Conservation (phyloP, 2,888 invertebrate species). For the Heliconius ismenius region DNA sequence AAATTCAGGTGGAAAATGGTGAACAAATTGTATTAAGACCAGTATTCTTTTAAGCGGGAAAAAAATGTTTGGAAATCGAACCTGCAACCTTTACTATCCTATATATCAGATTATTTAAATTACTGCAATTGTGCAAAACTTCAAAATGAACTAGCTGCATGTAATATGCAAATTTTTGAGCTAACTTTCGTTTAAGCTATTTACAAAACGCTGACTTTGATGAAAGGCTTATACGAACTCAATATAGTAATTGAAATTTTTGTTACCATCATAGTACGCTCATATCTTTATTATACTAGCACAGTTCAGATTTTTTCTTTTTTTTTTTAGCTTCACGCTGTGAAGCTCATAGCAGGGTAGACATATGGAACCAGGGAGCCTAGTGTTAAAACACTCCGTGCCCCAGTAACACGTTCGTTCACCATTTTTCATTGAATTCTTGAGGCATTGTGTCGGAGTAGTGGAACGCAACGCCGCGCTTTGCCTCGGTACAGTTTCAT, state of each 20-base stretch:
- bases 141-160: not conserved
- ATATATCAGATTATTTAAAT: not conserved
- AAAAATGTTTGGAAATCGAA: too few species aligned
- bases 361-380: not conserved
- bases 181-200: conserved; percentile 6
- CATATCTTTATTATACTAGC: not conserved
- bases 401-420: not conserved
- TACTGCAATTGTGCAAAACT: not conserved
- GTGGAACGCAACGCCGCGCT: too few species aligned
- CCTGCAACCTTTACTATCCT: too few species aligned
- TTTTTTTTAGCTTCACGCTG: not conserved
- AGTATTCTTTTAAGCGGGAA: not conserved
- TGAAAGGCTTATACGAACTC: not conserved
- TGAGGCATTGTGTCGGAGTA: too few species aligned
- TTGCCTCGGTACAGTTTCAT: not conserved
- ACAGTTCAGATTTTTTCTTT: not conserved
- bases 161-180: not conserved
- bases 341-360: not conserved
- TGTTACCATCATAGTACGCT: not conserved
- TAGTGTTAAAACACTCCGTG: not conserved
- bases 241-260: conserved; percentile 6
- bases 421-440: not conserved
- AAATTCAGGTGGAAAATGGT: too few species aligned
- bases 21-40: too few species aligned
- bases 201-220: not conserved